These are phyloP conservation scores for Drosophila sordidula DNA, from an alignment of 2,888 invertebrate species.

Conservation along the genomic window DNA sequence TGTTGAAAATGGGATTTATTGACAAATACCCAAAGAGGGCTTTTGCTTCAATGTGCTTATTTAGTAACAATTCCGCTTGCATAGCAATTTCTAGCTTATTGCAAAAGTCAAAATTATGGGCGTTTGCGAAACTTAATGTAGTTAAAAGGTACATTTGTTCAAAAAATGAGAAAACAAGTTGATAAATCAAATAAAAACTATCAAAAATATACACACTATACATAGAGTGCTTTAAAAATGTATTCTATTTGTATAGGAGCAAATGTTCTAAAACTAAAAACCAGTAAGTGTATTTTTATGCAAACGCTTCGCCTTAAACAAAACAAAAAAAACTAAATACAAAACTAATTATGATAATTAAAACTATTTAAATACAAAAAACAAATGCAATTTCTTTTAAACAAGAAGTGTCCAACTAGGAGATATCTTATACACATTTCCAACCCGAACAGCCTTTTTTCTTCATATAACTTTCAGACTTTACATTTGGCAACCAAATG, in stretches of 20 bases:
- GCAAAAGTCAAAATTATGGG: conserved; percentile 25
- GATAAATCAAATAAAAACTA: conserved; percentile 22
- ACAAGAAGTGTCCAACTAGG: background rate
- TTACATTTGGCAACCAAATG: too few relatives aligned
- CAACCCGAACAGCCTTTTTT: too few relatives aligned
- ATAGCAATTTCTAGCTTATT: conserved; percentile 28
- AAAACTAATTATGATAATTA: conserved; percentile 30
- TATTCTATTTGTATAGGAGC: conserved; percentile 34
- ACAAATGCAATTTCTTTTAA: conserved; percentile 37
- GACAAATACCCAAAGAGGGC: conserved; percentile 40
- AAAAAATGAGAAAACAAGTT: conserved; percentile 8
- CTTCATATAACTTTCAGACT: too few relatives aligned
- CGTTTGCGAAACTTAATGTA: conserved; percentile 19
- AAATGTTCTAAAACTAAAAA: conserved; percentile 43
- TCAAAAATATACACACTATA: conserved; percentile 27
- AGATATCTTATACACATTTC: background rate
- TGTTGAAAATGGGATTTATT: conserved; percentile 36
- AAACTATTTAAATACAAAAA: conserved; percentile 54
- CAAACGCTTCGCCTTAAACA: conserved; percentile 84
- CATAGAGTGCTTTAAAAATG: conserved; percentile 71
- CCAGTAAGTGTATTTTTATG: conserved; percentile 82
- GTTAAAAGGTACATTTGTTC: conserved; percentile 28
- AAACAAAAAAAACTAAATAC: conserved; percentile 28
- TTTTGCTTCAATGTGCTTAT: conserved; percentile 57
- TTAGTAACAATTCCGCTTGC: conserved; percentile 50